Base-by-base conservation (phyloP, 1,140 invertebrate species). In the Camponotus floridanus region DNA sequence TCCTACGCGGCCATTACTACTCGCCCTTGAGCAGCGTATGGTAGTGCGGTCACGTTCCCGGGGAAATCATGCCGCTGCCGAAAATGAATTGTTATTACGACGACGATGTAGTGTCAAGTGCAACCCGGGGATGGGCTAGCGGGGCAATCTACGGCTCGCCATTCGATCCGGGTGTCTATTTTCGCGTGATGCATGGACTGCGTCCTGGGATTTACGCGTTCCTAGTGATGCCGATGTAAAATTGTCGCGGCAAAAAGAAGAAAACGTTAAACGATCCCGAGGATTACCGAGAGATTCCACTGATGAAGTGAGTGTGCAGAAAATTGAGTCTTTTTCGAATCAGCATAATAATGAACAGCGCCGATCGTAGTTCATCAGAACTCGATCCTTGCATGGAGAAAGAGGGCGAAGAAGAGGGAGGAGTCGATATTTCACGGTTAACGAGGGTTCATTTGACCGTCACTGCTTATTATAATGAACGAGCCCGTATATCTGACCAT, bases 401-500 rank as follows among this genome's bases (percentile, higher is more conserved):
- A 51, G 15, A 51, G 48, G 3, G 15, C 39, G 62, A n/a, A 36
- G 33, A 42, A 31, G 74, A n/a, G 70, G 9, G 81, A 9, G 81
- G 6, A 86, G 74, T 85, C 88, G 81, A 81, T 88, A 91, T 86
- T 85, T 87, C 68, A 91, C 67, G 65, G 87, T 73, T 83, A 89
- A 89, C 78, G 57, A 85, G 62, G 86, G 86, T 88, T 86, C 79
- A 87, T 90, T 86, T 86, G 91, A 92, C 65, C 91, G 86, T 92
- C 85, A 87, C 85, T 89, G 90, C 91, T 93, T 90, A 91, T 92
- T 92, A 91, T 92, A 92, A 94, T 91, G 89, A 93, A 91, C 89
- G 88, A 83, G 88, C 88, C 86, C 76, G 81, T 79, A 86, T 87
- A 86, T 87, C 86, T 76, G 62, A 76, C 55, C 67, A 13, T 5